phyloP scores from a whole-genome alignment of 2,113 vertebrate species.

The Nibea albiflora region DNA sequence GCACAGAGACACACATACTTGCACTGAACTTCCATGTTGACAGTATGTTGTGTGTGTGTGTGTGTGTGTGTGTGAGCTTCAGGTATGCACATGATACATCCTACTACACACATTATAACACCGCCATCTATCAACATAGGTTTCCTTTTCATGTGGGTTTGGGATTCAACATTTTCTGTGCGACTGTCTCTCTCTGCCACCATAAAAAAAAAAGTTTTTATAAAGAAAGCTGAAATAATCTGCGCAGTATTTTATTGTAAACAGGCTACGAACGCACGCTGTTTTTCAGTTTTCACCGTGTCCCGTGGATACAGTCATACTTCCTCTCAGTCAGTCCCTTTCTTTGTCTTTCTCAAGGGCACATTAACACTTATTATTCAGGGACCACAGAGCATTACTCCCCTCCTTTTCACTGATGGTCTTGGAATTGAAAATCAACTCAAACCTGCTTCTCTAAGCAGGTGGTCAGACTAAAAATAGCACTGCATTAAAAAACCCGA shows the following conservation, averaged over 20 bases:
- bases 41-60: slow-evolving; percentile 28
- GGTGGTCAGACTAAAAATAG: slow-evolving; percentile 39
- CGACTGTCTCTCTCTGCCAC: neutral
- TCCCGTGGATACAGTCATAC: slow-evolving; percentile 26
- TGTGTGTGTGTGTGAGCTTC: neutral
- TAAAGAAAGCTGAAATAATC: slow-evolving; percentile 12
- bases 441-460: slow-evolving; percentile 26
- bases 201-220: no score
- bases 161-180: neutral
- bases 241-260: neutral
- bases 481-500: neutral
- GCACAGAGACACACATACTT: slow-evolving; percentile 41
- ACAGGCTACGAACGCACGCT: slow-evolving; percentile 28
- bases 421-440: slow-evolving; percentile 18
- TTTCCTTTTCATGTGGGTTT: slow-evolving; percentile 10
- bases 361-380: slow-evolving; percentile 43
- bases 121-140: neutral
- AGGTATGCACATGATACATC: neutral
- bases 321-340: slow-evolving; percentile 16
- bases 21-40: slow-evolving; percentile 28
- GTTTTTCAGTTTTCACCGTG: slow-evolving; percentile 12
- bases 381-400: neutral
- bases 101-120: slow-evolving; percentile 4
- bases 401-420: neutral
- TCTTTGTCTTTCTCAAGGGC: slow-evolving; percentile 44